Conservation (phyloP, 2,113 vertebrate genomes). For the Riparia riparia region DNA sequence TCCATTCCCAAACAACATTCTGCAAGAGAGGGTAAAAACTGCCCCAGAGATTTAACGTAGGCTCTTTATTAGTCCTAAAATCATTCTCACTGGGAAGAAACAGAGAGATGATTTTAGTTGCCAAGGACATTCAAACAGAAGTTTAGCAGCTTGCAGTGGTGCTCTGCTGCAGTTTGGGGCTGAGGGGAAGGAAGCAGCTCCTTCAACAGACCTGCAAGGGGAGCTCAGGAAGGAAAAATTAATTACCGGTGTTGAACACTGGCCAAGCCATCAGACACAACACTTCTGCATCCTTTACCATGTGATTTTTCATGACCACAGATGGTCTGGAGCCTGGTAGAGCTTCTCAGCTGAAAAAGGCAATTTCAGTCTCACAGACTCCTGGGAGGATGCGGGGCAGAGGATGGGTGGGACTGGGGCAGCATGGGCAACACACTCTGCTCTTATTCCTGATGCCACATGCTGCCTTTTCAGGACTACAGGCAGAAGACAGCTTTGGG, state of each 20-base stretch:
- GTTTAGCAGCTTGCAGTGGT: neutral
- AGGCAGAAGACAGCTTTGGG: neutral
- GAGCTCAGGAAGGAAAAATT: conserved; percentile 34
- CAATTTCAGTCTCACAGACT: neutral
- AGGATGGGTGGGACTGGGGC: neutral
- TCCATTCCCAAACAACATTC: neutral
- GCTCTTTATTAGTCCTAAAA: neutral
- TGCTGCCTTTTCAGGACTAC: neutral
- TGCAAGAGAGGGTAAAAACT: neutral
- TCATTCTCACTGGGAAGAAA: neutral
- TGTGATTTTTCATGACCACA: neutral
- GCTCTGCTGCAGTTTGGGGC: neutral
- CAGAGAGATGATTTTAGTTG: neutral
- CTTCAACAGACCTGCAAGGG: neutral
- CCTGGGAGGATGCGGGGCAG: accelerated
- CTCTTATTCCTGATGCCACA: accelerated
- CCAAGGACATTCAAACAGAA: neutral
- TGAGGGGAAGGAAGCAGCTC: neutral
- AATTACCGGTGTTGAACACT: conserved; percentile 16
- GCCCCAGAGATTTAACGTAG: neutral
- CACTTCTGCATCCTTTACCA: neutral
- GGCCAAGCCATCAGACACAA: conserved; percentile 21
- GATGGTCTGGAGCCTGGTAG: neutral
- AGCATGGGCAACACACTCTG: neutral
- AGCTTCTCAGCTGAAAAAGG: neutral